Evolutionary conservation across 2,113 vertebrate genomes (phyloP).

Genomic region (Casuarius casuarius): DNA sequence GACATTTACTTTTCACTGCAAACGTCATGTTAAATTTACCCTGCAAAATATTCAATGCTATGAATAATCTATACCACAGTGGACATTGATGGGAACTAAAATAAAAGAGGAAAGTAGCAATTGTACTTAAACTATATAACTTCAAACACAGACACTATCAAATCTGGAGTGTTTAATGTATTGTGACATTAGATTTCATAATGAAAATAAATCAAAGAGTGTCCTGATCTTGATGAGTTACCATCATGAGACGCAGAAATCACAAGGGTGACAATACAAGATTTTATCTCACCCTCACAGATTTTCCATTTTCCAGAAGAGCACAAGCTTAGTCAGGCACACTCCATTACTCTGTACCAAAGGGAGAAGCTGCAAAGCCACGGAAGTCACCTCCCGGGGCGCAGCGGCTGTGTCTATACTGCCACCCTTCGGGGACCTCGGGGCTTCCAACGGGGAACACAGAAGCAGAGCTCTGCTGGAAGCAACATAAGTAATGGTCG

Average conservation of each 20-base stretch:
- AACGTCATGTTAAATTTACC: neutral
- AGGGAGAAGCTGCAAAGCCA: neutral
- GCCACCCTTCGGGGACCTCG: neutral
- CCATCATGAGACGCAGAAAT: neutral
- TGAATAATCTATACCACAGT: neutral
- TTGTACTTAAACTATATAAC: neutral
- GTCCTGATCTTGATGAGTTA: neutral
- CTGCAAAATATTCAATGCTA: neutral
- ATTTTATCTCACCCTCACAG: neutral
- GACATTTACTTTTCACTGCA: neutral
- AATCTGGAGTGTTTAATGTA: neutral
- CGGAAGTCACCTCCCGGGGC: fast-evolving
- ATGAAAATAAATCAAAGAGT: neutral
- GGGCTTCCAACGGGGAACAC: neutral
- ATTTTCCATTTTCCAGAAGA: slow-evolving; percentile 16
- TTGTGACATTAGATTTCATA: neutral
- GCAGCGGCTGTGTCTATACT: neutral
- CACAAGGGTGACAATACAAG: neutral
- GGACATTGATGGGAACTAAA: neutral
- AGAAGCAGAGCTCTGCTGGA: neutral
- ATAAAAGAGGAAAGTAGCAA: neutral
- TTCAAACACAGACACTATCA: neutral
- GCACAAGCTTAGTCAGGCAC: neutral
- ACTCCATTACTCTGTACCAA: neutral
- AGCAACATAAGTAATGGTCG: neutral